Evolutionary conservation across 2,113 vertebrate species (phyloP), one percentile per base, ranked within the genome.

Genomic region (Chaetops frenatus): DNA sequence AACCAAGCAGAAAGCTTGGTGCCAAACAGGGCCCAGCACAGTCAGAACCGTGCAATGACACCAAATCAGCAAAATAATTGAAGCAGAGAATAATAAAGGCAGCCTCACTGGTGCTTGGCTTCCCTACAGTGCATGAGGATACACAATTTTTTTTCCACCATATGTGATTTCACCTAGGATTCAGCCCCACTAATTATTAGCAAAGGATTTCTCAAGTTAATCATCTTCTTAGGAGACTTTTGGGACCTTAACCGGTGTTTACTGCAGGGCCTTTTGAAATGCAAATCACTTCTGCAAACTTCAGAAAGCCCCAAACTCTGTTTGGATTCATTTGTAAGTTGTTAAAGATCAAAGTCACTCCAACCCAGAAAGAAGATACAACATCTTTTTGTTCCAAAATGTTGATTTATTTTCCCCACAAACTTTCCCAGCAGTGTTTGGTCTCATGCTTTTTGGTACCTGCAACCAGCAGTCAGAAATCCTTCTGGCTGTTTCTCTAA

Each of bases 251-350:
- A 88, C 42, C 27, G 4, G 35, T 94, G 76, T 96, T 96, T 94
- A 96, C 84, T 86, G 66, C 79, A 81, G 31, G 74, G 44, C 4
- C 84, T 94, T 97, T 95, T 96, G 90, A 96, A 96, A 95, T 95
- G 86, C 61, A 95, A 94, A 96, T 96, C 42, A 27, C 23, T 94
- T 74, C 44, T 29, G 44, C 61, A 92, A 94, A 91, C 67, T 91
- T 96, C 78, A 92, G 72, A 94, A 90, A 92, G 74, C 48, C 74
- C 57, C 69, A 89, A 85, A 91, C 64, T 94, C 81, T 66, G 79
- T 91, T 84, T 95, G 84, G 94, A 95, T 90, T 96, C 66, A 91
- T 96, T 96, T 95, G 65, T 91, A 96, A 88, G 69, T 66, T 86
- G 88, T 91, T 95, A 95, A 90, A 95, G 67, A 96, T 95, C 81